Base-by-base conservation (phyloP, 2,113 vertebrate genomes). In the Sebastes schlegelii region DNA sequence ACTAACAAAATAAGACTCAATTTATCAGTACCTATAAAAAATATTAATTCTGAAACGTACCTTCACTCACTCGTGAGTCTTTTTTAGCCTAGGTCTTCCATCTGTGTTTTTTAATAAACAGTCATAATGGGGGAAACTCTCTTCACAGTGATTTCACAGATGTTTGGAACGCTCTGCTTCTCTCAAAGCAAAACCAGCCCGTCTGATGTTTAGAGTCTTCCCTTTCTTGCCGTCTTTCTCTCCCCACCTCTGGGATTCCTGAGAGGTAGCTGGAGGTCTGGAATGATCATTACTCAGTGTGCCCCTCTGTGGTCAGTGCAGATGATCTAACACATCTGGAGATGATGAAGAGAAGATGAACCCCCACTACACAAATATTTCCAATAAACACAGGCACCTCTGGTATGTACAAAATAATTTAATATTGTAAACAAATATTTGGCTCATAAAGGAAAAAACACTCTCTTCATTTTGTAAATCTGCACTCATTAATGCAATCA, bases 331-430 rank as follows among this genome's bases (percentile, higher is more conserved):
- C 76, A 86, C 86, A 87, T 86, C 46, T 84, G 85, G 63, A 34
- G 34, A 34, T 34, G 78, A 87, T 49, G 13, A 64, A 34, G 10
- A 70, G 55, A 51, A 60, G 55, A 79, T 49, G 19, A 57, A 21
- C 62, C 51, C 54, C 42, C 10, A 21, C 51, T 23, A 19, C 48
- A 68, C 23, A 48, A 62, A 73, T 54, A 49, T 23, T 54, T 55
- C 49, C 46, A 63, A 60, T 57, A 8, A 76, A 57, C 14, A 72
- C 42, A 81, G 49, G 23, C 76, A 46, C 79, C 4, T 79, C 66
- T 73, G 14, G 8, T 82, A 75, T 81, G 40, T 79, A 82, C 26
- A 89, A 92, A 94, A 92, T 94, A 91, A 92, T 92, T 93, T 91
- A 92, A 86, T 88, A 74, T 42, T 84, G 73, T 89, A 89, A 91